A percentile compares a stretch with the other conserved stretches of the same genome.
phyloP scores from a whole-genome alignment of 2,888 invertebrate genomes.

The Caenorhabditis zanzibari region DNA sequence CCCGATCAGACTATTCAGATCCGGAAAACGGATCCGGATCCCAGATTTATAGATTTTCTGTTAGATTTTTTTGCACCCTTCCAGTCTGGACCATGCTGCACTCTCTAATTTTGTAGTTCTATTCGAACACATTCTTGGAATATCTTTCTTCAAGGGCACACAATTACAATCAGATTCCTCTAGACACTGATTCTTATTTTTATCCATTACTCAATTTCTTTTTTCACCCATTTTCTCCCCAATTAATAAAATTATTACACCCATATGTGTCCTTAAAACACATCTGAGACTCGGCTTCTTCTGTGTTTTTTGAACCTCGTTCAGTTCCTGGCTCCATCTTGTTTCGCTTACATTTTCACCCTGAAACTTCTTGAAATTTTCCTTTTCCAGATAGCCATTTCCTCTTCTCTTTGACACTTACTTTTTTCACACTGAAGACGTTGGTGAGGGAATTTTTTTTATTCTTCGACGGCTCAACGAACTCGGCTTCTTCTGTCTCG shows the following conservation, averaged over 20 bases:
- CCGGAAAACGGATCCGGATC: too few relatives aligned
- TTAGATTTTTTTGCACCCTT: too few relatives aligned
- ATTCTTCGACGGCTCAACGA: constrained; percentile 43
- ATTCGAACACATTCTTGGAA: constrained; percentile 15
- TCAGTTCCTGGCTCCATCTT: neutral
- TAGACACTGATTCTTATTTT: neutral
- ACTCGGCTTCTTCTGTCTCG: constrained; percentile 7
- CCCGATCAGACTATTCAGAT: too few relatives aligned
- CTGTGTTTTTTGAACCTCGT: constrained; percentile 29
- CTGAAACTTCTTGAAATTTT: neutral
- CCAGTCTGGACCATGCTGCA: neutral
- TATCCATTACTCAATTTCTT: neutral
- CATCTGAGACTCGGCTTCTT: constrained; percentile 38
- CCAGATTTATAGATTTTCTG: too few relatives aligned
- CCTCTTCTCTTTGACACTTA: constrained; percentile 11
- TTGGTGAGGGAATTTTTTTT: neutral
- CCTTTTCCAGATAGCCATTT: constrained; percentile 41
- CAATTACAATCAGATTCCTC: neutral
- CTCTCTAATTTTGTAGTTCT: neutral
- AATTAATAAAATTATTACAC: constrained; percentile 24
- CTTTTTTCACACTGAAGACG: constrained; percentile 22
- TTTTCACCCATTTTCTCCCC: neutral
- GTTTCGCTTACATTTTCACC: constrained; percentile 7
- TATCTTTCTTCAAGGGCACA: constrained; percentile 13
- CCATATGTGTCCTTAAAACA: constrained; percentile 41